Evolutionary conservation across 2,113 vertebrate genomes (phyloP).

Genomic region (Laterallus jamaicensis): DNA sequence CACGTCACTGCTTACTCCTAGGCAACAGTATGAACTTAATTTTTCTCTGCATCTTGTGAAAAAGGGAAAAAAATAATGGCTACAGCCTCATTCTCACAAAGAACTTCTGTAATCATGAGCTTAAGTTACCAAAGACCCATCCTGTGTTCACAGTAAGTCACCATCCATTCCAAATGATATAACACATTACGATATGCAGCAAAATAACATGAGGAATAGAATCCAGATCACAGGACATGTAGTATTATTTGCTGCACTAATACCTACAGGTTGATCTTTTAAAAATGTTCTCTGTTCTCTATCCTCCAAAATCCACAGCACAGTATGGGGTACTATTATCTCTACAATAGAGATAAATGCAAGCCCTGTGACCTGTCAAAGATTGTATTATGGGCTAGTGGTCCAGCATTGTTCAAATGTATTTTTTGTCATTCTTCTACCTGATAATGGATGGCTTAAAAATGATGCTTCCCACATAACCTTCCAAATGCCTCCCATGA

Average conservation of each 20-base stretch:
- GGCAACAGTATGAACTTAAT: conserved; percentile 22
- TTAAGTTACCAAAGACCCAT: background rate
- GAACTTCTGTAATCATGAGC: background rate
- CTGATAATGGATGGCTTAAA: background rate
- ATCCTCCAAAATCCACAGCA: background rate
- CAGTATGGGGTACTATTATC: background rate
- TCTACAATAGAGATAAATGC: background rate
- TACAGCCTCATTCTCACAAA: background rate
- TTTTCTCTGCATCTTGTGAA: background rate
- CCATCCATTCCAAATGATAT: background rate
- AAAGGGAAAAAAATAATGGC: background rate
- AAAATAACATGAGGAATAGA: background rate
- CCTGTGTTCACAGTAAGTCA: background rate
- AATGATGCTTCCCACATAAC: background rate
- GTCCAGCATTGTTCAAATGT: background rate
- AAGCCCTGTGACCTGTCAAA: background rate
- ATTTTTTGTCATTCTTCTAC: background rate
- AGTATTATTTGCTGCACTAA: background rate
- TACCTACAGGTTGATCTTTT: background rate
- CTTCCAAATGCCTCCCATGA: background rate
- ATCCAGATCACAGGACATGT: background rate
- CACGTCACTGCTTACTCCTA: conserved; percentile 15
- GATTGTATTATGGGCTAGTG: background rate
- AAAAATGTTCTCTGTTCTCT: background rate
- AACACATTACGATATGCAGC: background rate